phyloP scores from a whole-genome alignment of 2,113 vertebrate species.

The Microcebus ravelobensis region DNA sequence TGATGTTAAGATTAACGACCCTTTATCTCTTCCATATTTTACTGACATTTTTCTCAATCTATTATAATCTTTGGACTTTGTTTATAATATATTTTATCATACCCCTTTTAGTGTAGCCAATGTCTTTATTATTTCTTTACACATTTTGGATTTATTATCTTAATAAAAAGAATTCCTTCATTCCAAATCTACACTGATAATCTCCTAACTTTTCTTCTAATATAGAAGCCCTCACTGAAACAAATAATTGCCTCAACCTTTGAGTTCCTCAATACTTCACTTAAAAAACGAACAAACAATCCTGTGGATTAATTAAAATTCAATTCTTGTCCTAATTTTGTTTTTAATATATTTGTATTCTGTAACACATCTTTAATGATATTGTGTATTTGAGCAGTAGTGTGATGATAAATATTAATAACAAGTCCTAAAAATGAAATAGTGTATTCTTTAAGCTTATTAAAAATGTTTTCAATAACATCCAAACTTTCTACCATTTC shows the following conservation, averaged over 20 bases:
- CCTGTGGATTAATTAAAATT: not conserved
- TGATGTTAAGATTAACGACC: not conserved
- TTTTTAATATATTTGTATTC: not conserved
- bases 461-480: conserved; percentile 1
- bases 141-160: not conserved
- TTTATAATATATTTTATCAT: not conserved
- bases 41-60: not conserved
- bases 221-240: not conserved
- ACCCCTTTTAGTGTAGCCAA: not conserved
- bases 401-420: not conserved
- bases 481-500: not conserved
- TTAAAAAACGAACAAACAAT: not conserved
- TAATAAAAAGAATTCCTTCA: not conserved
- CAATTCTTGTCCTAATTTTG: not conserved
- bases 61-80: not conserved
- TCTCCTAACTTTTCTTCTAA: not conserved
- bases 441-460: not conserved
- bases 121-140: not conserved
- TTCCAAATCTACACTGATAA: not conserved
- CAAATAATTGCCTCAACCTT: not conserved
- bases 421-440: not conserved
- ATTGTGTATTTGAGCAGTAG: not conserved
- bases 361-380: not conserved
- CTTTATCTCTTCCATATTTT: not conserved
- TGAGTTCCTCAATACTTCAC: not conserved